phyloP scores from a whole-genome alignment of 2,888 invertebrate species.

The Morpho achilles region DNA sequence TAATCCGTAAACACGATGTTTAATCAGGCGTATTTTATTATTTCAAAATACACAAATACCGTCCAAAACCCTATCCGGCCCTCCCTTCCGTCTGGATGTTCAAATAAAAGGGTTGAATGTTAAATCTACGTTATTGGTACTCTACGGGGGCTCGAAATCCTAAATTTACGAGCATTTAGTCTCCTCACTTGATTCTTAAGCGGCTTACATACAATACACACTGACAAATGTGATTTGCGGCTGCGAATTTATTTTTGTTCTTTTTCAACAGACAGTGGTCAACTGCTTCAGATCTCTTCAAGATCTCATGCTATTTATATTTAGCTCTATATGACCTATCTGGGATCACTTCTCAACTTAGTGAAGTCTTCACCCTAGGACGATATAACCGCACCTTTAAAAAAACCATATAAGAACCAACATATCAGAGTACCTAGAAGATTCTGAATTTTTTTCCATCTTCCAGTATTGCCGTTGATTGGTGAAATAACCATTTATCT shows the following conservation, averaged over 20 bases:
- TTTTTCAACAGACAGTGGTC: background rate
- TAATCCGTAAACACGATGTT: slow-evolving; percentile 29
- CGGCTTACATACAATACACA: slow-evolving; percentile 11
- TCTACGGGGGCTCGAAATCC: slow-evolving; percentile 43
- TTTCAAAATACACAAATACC: slow-evolving; percentile 52
- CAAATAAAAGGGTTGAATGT: slow-evolving; percentile 58
- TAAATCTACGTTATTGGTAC: slow-evolving; percentile 42
- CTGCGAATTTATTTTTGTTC: background rate
- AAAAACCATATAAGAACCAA: too few relatives aligned
- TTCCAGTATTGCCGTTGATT: too few relatives aligned
- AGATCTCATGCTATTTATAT: too few relatives aligned
- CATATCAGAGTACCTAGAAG: too few relatives aligned
- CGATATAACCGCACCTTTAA: too few relatives aligned
- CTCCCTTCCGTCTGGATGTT: slow-evolving; percentile 40
- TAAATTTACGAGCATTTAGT: slow-evolving; percentile 64
- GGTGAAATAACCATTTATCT: too few relatives aligned
- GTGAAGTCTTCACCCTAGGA: too few relatives aligned
- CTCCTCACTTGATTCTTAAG: slow-evolving; percentile 55
- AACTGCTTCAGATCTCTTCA: too few relatives aligned
- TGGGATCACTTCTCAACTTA: too few relatives aligned
- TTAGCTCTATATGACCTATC: too few relatives aligned
- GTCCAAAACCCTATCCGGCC: slow-evolving; percentile 27
- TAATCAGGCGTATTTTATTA: slow-evolving; percentile 48
- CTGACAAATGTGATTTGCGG: background rate
- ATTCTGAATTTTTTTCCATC: too few relatives aligned